These are phyloP conservation scores for Malacoctenus gilli DNA, from an alignment of 2,797 vertebrate species.

Conservation along the genomic window DNA sequence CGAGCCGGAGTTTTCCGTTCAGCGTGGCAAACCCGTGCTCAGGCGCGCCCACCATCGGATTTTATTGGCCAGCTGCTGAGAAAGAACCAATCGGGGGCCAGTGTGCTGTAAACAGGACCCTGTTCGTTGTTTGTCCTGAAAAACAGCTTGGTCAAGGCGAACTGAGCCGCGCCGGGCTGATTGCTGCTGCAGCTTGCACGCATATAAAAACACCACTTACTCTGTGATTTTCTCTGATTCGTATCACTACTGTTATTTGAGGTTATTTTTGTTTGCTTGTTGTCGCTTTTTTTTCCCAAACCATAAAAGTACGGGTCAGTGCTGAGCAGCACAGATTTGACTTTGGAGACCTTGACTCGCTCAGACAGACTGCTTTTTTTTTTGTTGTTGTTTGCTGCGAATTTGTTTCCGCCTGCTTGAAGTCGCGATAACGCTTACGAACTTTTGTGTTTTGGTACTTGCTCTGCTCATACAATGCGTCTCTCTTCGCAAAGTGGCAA, in stretches of 20 bases:
- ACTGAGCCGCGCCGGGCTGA: slow-evolving; percentile 32
- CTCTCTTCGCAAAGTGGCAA: too few relatives aligned
- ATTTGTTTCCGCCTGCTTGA: too few relatives aligned
- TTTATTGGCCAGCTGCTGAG: slow-evolving; percentile 20
- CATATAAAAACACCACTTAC: background rate
- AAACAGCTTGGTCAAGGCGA: slow-evolving; percentile 18
- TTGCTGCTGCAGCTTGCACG: slow-evolving; percentile 29
- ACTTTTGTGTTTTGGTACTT: too few relatives aligned
- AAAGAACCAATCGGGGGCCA: slow-evolving; percentile 17
- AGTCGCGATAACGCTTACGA: too few relatives aligned
- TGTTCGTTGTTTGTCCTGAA: slow-evolving; percentile 27
- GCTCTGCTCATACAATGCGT: too few relatives aligned
- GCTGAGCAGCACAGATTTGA: background rate
- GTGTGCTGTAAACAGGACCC: slow-evolving; percentile 65
- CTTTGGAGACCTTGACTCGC: too few relatives aligned
- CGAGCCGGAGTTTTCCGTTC: slow-evolving; percentile 31
- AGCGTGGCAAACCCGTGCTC: slow-evolving; percentile 12
- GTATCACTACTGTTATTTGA: background rate
- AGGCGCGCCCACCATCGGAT: slow-evolving; percentile 5
- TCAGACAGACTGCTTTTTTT: too few relatives aligned
- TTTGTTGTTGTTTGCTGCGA: too few relatives aligned
- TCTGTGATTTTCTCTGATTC: slow-evolving; percentile 12
- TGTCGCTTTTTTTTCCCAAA: background rate
- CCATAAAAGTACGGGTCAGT: too few relatives aligned
- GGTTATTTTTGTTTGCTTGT: slow-evolving; percentile 3